phyloP scores from a whole-genome alignment of 1,140 invertebrate species.

The Ips nitidus region DNA sequence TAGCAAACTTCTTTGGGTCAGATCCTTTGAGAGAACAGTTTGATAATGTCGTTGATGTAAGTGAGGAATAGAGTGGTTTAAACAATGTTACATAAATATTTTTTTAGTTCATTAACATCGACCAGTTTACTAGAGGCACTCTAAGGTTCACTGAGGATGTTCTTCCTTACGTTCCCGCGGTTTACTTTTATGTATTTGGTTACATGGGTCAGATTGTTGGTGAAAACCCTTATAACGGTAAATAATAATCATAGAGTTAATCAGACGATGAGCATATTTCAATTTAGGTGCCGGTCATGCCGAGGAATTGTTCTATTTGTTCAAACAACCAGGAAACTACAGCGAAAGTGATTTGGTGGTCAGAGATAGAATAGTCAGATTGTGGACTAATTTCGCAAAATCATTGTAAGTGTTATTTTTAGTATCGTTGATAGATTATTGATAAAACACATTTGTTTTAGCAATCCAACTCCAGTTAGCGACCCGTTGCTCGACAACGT shows the following conservation, averaged over 20 bases:
- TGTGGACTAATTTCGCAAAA: slow-evolving; percentile 36
- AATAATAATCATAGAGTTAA: background rate
- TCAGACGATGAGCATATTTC: background rate
- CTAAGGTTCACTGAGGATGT: slow-evolving; percentile 8
- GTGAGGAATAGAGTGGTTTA: background rate
- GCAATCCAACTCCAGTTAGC: slow-evolving; percentile 20
- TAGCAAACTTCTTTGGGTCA: slow-evolving; percentile 1
- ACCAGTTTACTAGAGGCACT: slow-evolving; percentile 22
- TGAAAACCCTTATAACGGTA: slow-evolving; percentile 12
- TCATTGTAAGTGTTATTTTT: slow-evolving; percentile 9
- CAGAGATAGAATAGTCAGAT: slow-evolving; percentile 15
- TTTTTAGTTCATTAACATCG: slow-evolving; percentile 29
- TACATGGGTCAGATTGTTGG: slow-evolving; percentile 14
- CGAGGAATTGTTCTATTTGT: slow-evolving; percentile 31
- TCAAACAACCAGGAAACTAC: slow-evolving; percentile 10
- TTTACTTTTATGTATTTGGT: slow-evolving; percentile 31
- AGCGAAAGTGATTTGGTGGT: slow-evolving; percentile 12
- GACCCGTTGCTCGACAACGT: slow-evolving; percentile 18
- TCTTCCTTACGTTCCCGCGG: slow-evolving; percentile 7
- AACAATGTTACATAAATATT: background rate
- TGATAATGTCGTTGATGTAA: slow-evolving; percentile 21
- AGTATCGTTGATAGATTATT: background rate
- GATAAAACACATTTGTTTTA: slow-evolving; percentile 5
- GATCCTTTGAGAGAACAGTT: background rate
- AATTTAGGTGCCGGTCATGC: slow-evolving; percentile 26